These are phyloP conservation scores for Octomys mimax DNA, from an alignment of 2,797 vertebrate genomes.

Conservation along the genomic window DNA sequence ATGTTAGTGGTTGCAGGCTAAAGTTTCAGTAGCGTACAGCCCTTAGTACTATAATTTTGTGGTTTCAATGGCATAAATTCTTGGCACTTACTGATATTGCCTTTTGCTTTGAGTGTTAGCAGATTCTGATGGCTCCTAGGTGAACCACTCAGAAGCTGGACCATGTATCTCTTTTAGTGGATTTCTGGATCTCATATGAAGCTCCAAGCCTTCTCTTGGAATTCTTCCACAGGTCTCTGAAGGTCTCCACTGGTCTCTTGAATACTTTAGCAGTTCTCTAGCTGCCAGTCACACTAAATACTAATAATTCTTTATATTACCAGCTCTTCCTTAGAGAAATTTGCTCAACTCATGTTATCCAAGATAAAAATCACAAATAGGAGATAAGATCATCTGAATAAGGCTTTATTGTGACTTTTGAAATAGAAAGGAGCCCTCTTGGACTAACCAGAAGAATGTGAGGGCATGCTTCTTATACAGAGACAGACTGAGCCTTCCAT, in stretches of 20 bases:
- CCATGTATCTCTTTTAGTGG: background rate
- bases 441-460: background rate
- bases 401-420: background rate
- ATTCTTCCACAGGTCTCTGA: background rate
- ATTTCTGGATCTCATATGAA: background rate
- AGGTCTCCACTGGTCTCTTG: background rate
- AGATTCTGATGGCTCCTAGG: background rate
- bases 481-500: background rate
- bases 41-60: background rate
- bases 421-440: background rate
- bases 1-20: background rate
- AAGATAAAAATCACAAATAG: background rate
- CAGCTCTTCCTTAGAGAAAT: background rate
- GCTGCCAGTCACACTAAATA: background rate
- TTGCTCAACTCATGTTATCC: background rate
- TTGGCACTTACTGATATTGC: background rate
- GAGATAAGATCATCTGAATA: background rate
- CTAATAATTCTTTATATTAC: background rate
- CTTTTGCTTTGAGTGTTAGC: background rate
- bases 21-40: background rate
- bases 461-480: background rate
- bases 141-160: background rate
- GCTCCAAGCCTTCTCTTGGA: background rate
- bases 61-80: background rate
- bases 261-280: background rate